Percentiles rank a stretch among this genome's conserved stretches.
Evolutionary conservation across 1,140 invertebrate species (phyloP).

Genomic region (Cryptotermes secundus): DNA sequence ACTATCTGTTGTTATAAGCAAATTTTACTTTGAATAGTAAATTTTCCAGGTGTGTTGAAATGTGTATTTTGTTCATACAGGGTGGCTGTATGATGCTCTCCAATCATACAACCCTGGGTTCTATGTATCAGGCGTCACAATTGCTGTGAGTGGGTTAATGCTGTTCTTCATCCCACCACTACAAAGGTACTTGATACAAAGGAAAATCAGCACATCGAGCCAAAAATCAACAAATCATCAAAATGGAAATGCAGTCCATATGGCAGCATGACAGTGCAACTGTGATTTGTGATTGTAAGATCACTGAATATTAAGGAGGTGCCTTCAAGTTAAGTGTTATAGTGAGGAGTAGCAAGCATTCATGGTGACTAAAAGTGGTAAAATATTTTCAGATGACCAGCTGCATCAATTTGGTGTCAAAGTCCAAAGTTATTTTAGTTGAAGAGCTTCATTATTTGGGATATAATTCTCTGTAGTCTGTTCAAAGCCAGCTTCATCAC

Average conservation of each 20-base stretch:
- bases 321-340: not conserved
- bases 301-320: not conserved
- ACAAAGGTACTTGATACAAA: conserved; percentile 51
- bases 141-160: conserved; percentile 84
- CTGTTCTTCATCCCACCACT: conserved; percentile 83
- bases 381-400: no score
- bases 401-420: no score
- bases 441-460: no score
- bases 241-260: not conserved
- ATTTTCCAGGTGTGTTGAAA: no score
- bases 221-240: not conserved
- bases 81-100: conserved; percentile 73
- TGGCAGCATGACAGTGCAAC: not conserved
- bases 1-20: no score
- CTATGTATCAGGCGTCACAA: conserved; percentile 75
- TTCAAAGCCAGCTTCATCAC: no score
- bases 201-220: not conserved
- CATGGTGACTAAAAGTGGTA: no score
- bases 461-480: no score
- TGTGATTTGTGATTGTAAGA: not conserved
- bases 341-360: not conserved
- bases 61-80: conserved; percentile 49
- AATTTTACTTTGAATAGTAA: no score
- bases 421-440: no score
- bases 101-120: conserved; percentile 84